phyloP scores from a whole-genome alignment of 2,888 invertebrate genomes.

The Rhagophthalmus giganteus region DNA sequence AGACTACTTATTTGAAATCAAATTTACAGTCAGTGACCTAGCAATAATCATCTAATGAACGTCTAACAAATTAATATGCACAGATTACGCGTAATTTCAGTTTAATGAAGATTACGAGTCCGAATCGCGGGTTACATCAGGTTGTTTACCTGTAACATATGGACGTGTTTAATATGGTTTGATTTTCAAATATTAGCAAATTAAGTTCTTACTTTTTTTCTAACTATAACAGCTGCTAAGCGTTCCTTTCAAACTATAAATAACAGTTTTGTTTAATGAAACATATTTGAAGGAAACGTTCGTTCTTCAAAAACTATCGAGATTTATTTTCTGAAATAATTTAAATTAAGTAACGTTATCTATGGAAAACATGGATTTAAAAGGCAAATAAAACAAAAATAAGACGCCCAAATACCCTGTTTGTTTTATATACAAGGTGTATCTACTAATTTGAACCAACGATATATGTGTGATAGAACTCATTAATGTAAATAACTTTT shows the following conservation, averaged over 20 bases:
- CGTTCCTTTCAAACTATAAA: constrained; percentile 2
- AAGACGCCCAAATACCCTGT: no score
- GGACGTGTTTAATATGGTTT: constrained; percentile 15
- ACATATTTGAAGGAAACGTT: no score
- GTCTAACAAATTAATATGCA: constrained; percentile 9
- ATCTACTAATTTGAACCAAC: no score
- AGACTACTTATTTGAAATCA: no score
- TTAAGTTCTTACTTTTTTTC: constrained; percentile 20
- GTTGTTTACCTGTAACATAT: constrained; percentile 20
- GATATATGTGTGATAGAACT: no score
- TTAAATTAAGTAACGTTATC: no score
- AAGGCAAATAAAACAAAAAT: no score
- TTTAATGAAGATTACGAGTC: constrained; percentile 16
- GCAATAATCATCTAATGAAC: constrained; percentile 6
- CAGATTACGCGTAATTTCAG: constrained; percentile 8
- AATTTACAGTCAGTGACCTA: constrained; percentile 13
- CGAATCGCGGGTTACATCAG: constrained; percentile 17
- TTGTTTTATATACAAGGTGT: no score
- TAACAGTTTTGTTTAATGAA: not conserved
- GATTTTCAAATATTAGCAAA: constrained; percentile 18
- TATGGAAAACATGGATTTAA: no score
- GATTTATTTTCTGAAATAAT: no score
- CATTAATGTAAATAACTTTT: no score
- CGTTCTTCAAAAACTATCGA: no score
- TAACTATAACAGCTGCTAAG: constrained; percentile 18